Base-by-base conservation (phyloP, 2,888 invertebrate genomes). In the Tholera decimalis region DNA sequence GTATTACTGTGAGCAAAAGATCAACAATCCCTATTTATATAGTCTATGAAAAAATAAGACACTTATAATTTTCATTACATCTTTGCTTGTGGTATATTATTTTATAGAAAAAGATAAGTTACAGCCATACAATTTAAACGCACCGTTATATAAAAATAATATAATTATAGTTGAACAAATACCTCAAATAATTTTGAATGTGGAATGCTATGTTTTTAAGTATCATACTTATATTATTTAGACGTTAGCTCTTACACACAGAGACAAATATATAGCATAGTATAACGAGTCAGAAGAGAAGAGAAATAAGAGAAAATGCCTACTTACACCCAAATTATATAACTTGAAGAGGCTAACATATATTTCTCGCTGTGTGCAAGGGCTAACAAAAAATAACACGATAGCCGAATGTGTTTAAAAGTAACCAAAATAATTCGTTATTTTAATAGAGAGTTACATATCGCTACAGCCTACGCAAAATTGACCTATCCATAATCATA, bases 91-190 rank as follows among this genome's bases (percentile, higher is more conserved):
- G 59, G 26, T 70, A 72, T 83, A 66, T 68, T 65, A 69, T 73
- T 77, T 77, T 75, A 84, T 81, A 84, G 77, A 86, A 88, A 87
- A 86, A 84, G 83, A 79, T 79, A 75, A 73, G 51, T 87, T 89
- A 87, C 89, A 89, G 86, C 82, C 83, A 83, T 83, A 83, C 46
- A 54, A 80, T 73, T 71, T 60, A 80, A 79, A 86, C 86, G 87
- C 87, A 87, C 85, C 84, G 73, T 82, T 82, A 67, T 79, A 83
- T 62, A 66, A 65, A 70, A 76, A 71, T 54, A 69, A 56, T 63
- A 72, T 59, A 50, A 58, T 72, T 65, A 68, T 64, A 62, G 33
- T 70, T 55, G 75, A 47, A 71, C 43, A 71, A 65, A 61, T 69
- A 77, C 61, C 73, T 78, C 79, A 83, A 80, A 73, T 78, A 78